These are phyloP conservation scores for Noctua pronuba DNA, from an alignment of 2,888 invertebrate genomes.

Conservation along the genomic window DNA sequence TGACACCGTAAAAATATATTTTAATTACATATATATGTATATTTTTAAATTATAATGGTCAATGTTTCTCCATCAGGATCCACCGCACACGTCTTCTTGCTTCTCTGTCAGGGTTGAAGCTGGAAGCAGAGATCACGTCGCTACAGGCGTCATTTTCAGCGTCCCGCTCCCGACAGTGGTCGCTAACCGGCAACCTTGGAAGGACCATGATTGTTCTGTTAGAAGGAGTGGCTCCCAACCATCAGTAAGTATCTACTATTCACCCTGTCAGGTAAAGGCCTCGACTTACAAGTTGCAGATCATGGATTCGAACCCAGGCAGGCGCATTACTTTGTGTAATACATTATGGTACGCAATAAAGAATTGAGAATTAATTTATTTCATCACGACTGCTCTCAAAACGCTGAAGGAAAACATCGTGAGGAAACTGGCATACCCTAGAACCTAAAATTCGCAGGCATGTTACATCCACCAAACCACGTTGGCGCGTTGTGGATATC, in stretches of 20 bases:
- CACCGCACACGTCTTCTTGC: slow-evolving; percentile 96
- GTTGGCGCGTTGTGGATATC: not conserved
- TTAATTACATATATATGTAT: no score
- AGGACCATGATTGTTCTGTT: slow-evolving; percentile 97
- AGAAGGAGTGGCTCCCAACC: slow-evolving; percentile 97
- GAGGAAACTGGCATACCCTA: not conserved
- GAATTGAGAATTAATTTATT: no score
- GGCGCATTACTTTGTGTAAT: not conserved
- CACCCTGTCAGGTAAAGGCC: not conserved
- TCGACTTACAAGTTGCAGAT: no score
- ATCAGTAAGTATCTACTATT: slow-evolving; percentile 92
- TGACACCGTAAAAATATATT: no score
- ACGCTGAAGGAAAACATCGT: not conserved
- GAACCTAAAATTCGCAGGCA: not conserved
- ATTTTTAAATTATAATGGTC: no score
- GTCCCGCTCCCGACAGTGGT: slow-evolving; percentile 96
- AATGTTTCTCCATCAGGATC: slow-evolving; percentile 88
- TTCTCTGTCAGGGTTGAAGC: slow-evolving; percentile 97
- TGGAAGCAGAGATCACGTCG: slow-evolving; percentile 98
- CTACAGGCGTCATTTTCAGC: slow-evolving; percentile 97
- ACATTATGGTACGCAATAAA: no score
- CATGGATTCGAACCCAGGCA: not conserved
- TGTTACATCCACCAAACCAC: not conserved
- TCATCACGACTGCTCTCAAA: not conserved
- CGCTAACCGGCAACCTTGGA: slow-evolving; percentile 97